These are phyloP conservation scores for Boloria euphrosyne DNA, from an alignment of 2,888 invertebrate species.

Conservation along the genomic window DNA sequence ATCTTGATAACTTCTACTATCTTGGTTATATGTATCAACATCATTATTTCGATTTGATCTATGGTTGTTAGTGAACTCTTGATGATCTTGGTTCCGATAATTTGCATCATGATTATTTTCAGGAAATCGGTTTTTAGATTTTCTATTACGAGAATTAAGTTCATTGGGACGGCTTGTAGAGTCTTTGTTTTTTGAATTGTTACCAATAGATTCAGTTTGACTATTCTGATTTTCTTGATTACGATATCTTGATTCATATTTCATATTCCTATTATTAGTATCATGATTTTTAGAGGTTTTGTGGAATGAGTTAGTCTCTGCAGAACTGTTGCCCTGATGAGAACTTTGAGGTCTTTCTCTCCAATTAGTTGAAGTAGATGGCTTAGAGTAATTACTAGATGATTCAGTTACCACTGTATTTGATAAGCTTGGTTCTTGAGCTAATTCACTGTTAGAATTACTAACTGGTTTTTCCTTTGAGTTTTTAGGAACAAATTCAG, in stretches of 20 bases:
- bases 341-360: slow-evolving; percentile 61
- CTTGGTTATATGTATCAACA: slow-evolving; percentile 35
- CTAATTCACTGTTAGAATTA: slow-evolving; percentile 41
- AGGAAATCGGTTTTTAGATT: slow-evolving; percentile 43
- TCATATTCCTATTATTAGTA: slow-evolving; percentile 45
- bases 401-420: slow-evolving; percentile 43
- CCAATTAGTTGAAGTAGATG: slow-evolving; percentile 62
- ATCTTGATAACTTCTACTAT: slow-evolving; percentile 32
- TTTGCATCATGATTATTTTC: slow-evolving; percentile 45
- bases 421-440: slow-evolving; percentile 42
- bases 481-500: slow-evolving; percentile 81
- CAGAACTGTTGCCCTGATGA: slow-evolving; percentile 46
- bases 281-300: slow-evolving; percentile 51
- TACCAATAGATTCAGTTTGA: slow-evolving; percentile 29
- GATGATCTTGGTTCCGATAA: slow-evolving; percentile 40
- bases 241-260: slow-evolving; percentile 44
- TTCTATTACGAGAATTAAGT: slow-evolving; percentile 46
- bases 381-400: slow-evolving; percentile 50
- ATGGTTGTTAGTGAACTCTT: slow-evolving; percentile 38
- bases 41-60: slow-evolving; percentile 39
- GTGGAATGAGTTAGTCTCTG: slow-evolving; percentile 42
- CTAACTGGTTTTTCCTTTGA: slow-evolving; percentile 52
- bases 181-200: slow-evolving; percentile 31
- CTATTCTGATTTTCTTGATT: slow-evolving; percentile 44
- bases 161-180: slow-evolving; percentile 32